These are phyloP conservation scores for Antitype chi DNA, from an alignment of 2,888 invertebrate species.

Conservation along the genomic window DNA sequence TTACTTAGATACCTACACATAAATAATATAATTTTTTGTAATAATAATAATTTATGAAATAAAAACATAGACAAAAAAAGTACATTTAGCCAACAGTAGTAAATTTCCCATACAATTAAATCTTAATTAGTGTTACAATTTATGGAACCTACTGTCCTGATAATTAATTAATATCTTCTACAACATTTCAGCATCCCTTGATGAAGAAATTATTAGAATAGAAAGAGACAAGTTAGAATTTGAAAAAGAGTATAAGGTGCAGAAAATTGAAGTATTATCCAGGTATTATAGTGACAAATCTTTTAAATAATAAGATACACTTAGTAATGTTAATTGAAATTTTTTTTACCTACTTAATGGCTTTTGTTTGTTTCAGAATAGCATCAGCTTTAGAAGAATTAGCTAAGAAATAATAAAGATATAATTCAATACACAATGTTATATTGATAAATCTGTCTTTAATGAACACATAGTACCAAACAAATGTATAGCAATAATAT, in stretches of 20 bases:
- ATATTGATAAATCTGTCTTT: conserved; percentile 1
- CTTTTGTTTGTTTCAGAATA: conserved; percentile 67
- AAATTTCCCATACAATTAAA: no score
- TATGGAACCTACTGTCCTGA: background rate
- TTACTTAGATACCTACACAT: background rate
- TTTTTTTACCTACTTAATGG: background rate
- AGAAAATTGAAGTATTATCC: conserved; percentile 71
- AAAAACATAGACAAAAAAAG: no score
- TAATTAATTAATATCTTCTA: background rate
- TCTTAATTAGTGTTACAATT: no score
- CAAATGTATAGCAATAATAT: background rate
- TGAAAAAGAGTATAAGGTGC: conserved; percentile 71
- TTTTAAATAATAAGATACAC: background rate
- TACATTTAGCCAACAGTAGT: no score
- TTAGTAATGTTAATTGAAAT: background rate
- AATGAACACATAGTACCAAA: background rate
- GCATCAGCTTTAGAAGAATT: conserved; percentile 71
- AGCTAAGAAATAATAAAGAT: conserved; percentile 66
- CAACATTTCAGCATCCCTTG: conserved; percentile 64
- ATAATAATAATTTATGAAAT: no score
- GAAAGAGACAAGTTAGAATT: conserved; percentile 73
- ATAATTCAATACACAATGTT: background rate
- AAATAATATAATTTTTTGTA: no score
- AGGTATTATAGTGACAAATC: conserved; percentile 37
- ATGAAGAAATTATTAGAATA: conserved; percentile 72